A percentile compares a stretch with the other conserved stretches of the same genome.
phyloP scores from a whole-genome alignment of 2,888 invertebrate species.

The Andrena camellia region DNA sequence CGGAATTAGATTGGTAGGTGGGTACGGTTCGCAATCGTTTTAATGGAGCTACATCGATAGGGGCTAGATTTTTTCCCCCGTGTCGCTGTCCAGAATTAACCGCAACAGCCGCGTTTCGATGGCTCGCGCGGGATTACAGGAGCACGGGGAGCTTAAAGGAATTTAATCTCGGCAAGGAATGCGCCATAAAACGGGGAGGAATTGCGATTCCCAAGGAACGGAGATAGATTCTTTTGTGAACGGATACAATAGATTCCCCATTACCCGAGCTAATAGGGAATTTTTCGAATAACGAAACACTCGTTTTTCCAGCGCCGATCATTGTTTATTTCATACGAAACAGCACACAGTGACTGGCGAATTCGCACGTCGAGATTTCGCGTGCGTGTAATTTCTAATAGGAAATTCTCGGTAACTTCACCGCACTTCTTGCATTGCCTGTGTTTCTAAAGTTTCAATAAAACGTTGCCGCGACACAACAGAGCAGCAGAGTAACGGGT shows the following conservation, averaged over 20 bases:
- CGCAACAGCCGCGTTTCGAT: constrained; percentile 6
- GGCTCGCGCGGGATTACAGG: neutral
- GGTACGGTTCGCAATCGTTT: constrained; percentile 40
- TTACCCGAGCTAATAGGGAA: neutral
- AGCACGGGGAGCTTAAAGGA: neutral
- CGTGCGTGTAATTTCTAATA: too few relatives aligned
- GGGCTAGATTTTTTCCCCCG: constrained; percentile 19
- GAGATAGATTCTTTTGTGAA: neutral
- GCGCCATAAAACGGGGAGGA: constrained; percentile 2
- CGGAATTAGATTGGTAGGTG: constrained; percentile 52
- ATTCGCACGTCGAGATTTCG: too few relatives aligned
- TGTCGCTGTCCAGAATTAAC: constrained; percentile 45
- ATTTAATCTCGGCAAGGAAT: constrained; percentile 9
- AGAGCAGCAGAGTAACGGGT: too few relatives aligned
- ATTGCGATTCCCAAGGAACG: neutral
- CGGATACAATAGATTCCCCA: neutral
- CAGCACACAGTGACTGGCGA: too few relatives aligned
- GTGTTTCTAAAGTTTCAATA: too few relatives aligned
- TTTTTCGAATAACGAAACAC: neutral
- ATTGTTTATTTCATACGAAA: neutral
- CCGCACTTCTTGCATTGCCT: too few relatives aligned
- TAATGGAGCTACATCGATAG: constrained; percentile 53
- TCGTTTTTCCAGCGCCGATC: neutral
- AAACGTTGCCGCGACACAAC: too few relatives aligned
- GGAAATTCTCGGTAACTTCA: too few relatives aligned